phyloP scores from a whole-genome alignment of 1,140 invertebrate genomes.

The Nebria ingens region DNA sequence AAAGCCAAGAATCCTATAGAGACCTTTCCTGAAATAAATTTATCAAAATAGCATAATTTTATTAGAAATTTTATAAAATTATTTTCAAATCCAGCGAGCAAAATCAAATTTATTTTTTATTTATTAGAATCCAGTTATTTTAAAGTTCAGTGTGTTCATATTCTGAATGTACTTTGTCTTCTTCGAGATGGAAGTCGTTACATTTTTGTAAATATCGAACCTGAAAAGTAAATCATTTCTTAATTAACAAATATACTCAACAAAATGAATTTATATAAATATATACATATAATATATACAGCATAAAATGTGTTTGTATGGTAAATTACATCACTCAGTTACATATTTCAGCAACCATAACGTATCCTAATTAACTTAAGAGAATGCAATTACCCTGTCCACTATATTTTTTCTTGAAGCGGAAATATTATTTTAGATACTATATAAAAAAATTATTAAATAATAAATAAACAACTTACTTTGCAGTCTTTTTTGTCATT shows the following conservation, averaged over 20 bases:
- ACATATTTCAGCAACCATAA: background rate
- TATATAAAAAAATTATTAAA: constrained; percentile 11
- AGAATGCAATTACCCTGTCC: constrained; percentile 6
- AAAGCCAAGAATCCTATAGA: too few relatives aligned
- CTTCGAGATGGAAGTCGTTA: constrained; percentile 64
- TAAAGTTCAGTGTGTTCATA: constrained; percentile 66
- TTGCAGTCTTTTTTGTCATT: constrained; percentile 42
- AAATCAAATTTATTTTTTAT: background rate
- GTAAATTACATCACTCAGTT: background rate
- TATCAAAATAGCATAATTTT: too few relatives aligned
- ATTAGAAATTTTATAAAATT: background rate
- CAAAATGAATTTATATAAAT: constrained; percentile 1
- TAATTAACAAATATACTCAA: constrained; percentile 14
- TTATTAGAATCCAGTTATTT: background rate
- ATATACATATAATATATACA: constrained; percentile 1
- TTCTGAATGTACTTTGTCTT: constrained; percentile 68
- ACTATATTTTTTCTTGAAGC: constrained; percentile 10
- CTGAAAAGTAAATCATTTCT: constrained; percentile 37
- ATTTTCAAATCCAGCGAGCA: background rate
- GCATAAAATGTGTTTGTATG: background rate
- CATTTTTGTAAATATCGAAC: constrained; percentile 60
- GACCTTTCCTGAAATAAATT: too few relatives aligned
- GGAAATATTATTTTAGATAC: background rate
- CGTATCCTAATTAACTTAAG: background rate
- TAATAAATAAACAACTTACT: constrained; percentile 29